phyloP scores from a whole-genome alignment of 2,888 invertebrate genomes.

The Incurvaria masculella region DNA sequence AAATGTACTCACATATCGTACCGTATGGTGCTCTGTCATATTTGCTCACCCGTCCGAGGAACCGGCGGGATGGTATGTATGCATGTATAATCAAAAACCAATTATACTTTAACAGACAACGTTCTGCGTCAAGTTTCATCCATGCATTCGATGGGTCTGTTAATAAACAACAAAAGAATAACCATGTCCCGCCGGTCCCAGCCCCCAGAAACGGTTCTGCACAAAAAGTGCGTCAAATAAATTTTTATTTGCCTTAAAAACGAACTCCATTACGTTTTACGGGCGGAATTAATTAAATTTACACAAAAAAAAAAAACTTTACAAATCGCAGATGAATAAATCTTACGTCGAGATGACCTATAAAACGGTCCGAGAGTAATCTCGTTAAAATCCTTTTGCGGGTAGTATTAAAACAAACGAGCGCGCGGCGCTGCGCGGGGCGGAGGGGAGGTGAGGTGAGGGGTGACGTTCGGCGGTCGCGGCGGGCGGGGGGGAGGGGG shows the following conservation, averaged over 20 bases:
- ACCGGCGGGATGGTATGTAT: too few relatives aligned
- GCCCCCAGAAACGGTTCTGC: too few relatives aligned
- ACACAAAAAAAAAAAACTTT: slow-evolving; percentile 33
- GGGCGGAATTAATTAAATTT: slow-evolving; percentile 41
- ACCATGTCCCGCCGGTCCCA: too few relatives aligned
- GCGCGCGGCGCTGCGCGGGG: slow-evolving; percentile 15
- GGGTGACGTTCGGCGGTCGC: slow-evolving; percentile 1
- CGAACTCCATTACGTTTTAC: slow-evolving; percentile 36
- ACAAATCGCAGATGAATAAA: slow-evolving; percentile 44
- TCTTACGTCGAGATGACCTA: slow-evolving; percentile 40
- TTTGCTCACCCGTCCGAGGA: too few relatives aligned
- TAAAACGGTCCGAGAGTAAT: slow-evolving; percentile 42
- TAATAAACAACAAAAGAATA: too few relatives aligned
- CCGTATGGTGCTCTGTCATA: too few relatives aligned
- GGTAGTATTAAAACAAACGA: slow-evolving; percentile 40
- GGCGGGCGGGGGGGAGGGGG: slow-evolving; percentile 21
- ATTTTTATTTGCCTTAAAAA: slow-evolving; percentile 16
- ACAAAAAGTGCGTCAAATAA: background rate
- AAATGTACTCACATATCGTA: too few relatives aligned
- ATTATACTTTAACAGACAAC: too few relatives aligned
- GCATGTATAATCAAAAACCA: too few relatives aligned
- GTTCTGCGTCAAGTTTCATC: too few relatives aligned
- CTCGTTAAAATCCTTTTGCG: slow-evolving; percentile 46
- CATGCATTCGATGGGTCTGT: too few relatives aligned
- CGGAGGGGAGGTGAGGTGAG: slow-evolving; percentile 9